phyloP scores from a whole-genome alignment of 2,113 vertebrate species.

The Phrynocephalus versicolor region DNA sequence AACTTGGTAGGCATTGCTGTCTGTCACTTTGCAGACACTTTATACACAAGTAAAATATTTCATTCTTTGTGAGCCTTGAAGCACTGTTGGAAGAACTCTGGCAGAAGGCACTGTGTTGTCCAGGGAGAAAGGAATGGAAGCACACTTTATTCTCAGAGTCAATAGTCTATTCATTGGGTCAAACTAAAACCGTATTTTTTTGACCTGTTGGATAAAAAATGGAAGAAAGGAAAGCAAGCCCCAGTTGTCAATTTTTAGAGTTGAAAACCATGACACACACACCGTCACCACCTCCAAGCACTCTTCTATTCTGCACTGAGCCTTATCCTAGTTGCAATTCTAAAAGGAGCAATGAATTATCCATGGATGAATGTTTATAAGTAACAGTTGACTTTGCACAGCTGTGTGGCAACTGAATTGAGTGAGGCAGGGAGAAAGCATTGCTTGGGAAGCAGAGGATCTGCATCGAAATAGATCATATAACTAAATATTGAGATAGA shows the following conservation, averaged over 20 bases:
- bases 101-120: not conserved
- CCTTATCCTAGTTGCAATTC: not conserved
- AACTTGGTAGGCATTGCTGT: not conserved
- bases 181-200: not conserved
- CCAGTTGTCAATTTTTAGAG: not conserved
- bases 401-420: not conserved
- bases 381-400: slow-evolving; percentile 5
- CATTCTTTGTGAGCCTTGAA: not conserved
- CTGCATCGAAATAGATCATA: not conserved
- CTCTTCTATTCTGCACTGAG: not conserved
- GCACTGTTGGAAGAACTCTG: not conserved
- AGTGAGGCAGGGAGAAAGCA: not conserved
- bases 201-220: not conserved
- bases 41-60: not conserved
- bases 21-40: not conserved
- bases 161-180: not conserved
- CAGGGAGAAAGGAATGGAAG: not conserved
- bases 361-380: not conserved
- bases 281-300: too few species aligned
- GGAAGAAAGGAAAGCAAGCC: not conserved
- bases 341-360: not conserved
- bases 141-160: too few species aligned
- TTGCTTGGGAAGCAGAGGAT: not conserved
- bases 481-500: too few species aligned
- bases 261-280: not conserved